phyloP scores from a whole-genome alignment of 2,113 vertebrate genomes.

The Sinocyclocheilus anophthalmus region DNA sequence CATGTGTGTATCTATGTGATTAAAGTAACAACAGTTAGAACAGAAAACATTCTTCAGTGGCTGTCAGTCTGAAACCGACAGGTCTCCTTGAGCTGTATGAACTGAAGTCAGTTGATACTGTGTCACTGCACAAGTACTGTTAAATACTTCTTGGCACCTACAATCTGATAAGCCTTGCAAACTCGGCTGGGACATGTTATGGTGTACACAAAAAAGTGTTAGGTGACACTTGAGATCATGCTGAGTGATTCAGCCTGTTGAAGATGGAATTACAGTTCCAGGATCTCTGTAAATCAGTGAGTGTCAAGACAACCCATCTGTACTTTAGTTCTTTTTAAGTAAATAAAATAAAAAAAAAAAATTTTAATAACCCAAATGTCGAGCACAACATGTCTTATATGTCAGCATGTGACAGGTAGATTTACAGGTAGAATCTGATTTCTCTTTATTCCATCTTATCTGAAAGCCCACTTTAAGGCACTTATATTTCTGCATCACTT shows the following conservation, averaged over 20 bases:
- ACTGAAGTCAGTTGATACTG: neutral
- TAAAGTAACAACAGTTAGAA: neutral
- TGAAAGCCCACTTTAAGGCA: neutral
- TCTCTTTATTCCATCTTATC: neutral
- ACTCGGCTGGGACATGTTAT: neutral
- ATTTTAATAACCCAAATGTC: neutral
- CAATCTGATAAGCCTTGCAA: neutral
- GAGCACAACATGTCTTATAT: neutral
- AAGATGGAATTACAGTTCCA: neutral
- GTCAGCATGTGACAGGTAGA: neutral
- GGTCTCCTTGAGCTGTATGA: neutral
- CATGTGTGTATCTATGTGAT: neutral
- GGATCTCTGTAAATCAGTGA: neutral
- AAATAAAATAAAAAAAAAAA: too few relatives aligned
- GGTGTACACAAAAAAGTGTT: constrained; percentile 11
- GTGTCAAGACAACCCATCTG: neutral
- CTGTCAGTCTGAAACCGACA: neutral
- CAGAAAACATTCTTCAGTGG: neutral
- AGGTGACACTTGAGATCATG: neutral
- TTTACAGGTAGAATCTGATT: neutral
- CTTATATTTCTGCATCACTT: neutral
- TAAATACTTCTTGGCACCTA: neutral
- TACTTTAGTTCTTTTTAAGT: neutral
- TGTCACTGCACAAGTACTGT: neutral
- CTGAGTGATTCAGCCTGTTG: neutral